These are phyloP conservation scores for Heliconius ethilla DNA, from an alignment of 2,888 invertebrate genomes.

Conservation along the genomic window DNA sequence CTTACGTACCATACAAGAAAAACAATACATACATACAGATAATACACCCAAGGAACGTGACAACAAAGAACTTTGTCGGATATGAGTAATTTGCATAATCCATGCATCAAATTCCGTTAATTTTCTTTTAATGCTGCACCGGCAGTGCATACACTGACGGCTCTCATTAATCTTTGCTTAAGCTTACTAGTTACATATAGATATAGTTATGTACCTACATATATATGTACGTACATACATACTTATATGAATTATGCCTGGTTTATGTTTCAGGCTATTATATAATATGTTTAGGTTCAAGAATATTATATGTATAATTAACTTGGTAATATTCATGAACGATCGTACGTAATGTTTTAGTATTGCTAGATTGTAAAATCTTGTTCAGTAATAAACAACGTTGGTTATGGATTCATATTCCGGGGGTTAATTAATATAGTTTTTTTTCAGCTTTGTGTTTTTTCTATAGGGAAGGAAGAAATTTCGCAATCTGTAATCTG, in stretches of 20 bases:
- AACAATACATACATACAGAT: slow-evolving; percentile 21
- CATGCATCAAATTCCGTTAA: slow-evolving; percentile 78
- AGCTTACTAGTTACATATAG: slow-evolving; percentile 44
- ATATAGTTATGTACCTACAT: not conserved
- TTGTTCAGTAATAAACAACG: not conserved
- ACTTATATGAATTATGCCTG: not conserved
- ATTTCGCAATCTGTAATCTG: too few species aligned
- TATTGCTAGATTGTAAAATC: not conserved
- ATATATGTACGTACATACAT: not conserved
- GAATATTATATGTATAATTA: not conserved
- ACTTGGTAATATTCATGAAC: not conserved
- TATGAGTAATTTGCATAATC: slow-evolving; percentile 78
- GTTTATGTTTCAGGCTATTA: not conserved
- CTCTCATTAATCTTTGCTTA: slow-evolving; percentile 42
- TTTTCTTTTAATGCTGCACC: slow-evolving; percentile 75
- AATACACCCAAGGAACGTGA: slow-evolving; percentile 60
- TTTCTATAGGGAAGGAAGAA: too few species aligned
- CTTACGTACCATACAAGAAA: not conserved
- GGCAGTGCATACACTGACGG: slow-evolving; percentile 53
- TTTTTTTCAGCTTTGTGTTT: too few species aligned
- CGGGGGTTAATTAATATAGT: too few species aligned
- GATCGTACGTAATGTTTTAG: not conserved
- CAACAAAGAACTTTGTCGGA: slow-evolving; percentile 69
- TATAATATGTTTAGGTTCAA: not conserved
- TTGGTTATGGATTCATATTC: too few species aligned